Evolutionary conservation across 2,888 invertebrate species (phyloP).

Genomic region (Allophyes oxyacanthae): DNA sequence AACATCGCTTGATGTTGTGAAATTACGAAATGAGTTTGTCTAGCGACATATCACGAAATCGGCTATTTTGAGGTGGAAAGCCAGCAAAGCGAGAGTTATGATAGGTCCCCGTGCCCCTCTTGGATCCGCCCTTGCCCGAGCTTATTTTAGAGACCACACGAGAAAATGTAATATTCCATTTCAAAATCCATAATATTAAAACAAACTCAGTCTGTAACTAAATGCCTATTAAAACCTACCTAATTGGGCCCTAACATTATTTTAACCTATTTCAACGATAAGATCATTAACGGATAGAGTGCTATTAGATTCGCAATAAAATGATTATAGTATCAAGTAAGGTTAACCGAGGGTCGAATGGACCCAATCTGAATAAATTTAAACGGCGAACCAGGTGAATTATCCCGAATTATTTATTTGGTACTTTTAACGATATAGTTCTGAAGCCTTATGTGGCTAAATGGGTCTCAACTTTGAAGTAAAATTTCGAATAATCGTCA

Average conservation of each 20-base stretch:
- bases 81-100: too few species aligned
- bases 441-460: slow-evolving; percentile 2
- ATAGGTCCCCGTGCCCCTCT: too few species aligned
- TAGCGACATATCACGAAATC: too few species aligned
- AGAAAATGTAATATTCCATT: too few species aligned
- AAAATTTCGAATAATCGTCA: slow-evolving; percentile 5
- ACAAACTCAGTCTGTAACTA: slow-evolving; percentile 10
- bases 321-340: slow-evolving; percentile 43
- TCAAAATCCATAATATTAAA: slow-evolving; percentile 4
- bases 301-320: slow-evolving; percentile 41
- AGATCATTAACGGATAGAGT: slow-evolving; percentile 20
- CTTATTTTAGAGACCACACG: too few species aligned
- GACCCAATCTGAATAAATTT: slow-evolving; percentile 39
- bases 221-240: slow-evolving; percentile 28
- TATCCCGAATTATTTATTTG: slow-evolving; percentile 37
- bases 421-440: slow-evolving; percentile 10
- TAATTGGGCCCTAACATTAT: slow-evolving; percentile 29
- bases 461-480: not conserved
- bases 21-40: too few species aligned
- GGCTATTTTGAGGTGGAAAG: too few species aligned
- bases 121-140: too few species aligned
- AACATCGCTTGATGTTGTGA: too few species aligned
- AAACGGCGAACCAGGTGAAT: slow-evolving; percentile 32
- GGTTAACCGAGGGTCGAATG: slow-evolving; percentile 39
- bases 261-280: slow-evolving; percentile 22